Evolutionary conservation across 1,140 invertebrate species (phyloP).

Genomic region (Drosophila nasuta): DNA sequence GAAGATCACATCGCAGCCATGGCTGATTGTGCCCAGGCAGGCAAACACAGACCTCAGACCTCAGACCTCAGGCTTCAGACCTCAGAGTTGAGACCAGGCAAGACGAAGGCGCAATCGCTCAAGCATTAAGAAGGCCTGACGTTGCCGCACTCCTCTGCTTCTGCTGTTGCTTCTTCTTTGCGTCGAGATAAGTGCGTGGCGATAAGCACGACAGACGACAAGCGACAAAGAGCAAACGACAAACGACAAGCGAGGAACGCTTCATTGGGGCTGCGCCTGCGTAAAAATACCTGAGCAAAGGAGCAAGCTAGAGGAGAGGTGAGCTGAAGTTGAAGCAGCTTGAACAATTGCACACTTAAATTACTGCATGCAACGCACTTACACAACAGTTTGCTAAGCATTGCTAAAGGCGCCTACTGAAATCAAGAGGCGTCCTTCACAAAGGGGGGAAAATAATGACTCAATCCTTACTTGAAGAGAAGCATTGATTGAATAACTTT

Average conservation of each 20-base stretch:
- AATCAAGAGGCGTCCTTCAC: conserved; percentile 57
- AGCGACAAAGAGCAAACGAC: conserved; percentile 60
- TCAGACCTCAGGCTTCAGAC: too few species aligned
- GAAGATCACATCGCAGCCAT: conserved; percentile 62
- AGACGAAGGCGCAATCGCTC: conserved; percentile 57
- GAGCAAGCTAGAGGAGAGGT: neutral
- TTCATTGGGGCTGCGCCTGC: conserved; percentile 73
- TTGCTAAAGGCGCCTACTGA: conserved; percentile 40
- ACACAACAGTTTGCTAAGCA: conserved; percentile 28
- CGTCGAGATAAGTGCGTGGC: conserved; percentile 76
- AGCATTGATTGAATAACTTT: too few species aligned
- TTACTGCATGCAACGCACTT: conserved; percentile 56
- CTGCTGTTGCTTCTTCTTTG: conserved; percentile 1
- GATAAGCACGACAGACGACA: conserved; percentile 75
- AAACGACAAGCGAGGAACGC: conserved; percentile 71
- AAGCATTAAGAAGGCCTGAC: conserved; percentile 53
- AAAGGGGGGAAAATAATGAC: conserved; percentile 48
- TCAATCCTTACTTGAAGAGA: too few species aligned
- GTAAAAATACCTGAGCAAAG: conserved; percentile 42
- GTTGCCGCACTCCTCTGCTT: conserved; percentile 12
- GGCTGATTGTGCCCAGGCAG: conserved; percentile 6
- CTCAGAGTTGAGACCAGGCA: neutral
- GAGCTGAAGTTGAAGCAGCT: conserved; percentile 38
- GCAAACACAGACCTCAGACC: conserved; percentile 13
- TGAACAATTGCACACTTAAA: conserved; percentile 78